Evolutionary conservation across 37 sponge, comb jelly and placozoan species (phyloP).

Genomic region (Lycopodina hypogea): DNA sequence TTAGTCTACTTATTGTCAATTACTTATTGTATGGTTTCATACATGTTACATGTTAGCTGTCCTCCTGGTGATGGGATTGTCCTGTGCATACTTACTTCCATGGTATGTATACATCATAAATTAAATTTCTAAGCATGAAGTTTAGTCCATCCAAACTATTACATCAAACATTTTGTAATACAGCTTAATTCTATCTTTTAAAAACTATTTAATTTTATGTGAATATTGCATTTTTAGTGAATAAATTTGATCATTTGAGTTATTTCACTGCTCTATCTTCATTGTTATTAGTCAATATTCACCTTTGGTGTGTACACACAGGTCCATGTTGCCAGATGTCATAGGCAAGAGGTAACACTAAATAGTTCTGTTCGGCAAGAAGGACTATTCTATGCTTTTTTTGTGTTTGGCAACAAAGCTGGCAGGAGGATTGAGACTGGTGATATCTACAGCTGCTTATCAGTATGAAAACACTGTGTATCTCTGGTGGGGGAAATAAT

Average conservation of each 20-base stretch:
- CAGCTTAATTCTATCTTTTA: no score
- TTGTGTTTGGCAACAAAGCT: slow-evolving; percentile 89
- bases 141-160: no score
- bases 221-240: no score
- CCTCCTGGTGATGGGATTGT: slow-evolving; percentile 59
- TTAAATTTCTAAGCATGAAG: background rate
- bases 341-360: slow-evolving; percentile 56
- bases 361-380: slow-evolving; percentile 66
- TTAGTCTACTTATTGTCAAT: slow-evolving; percentile 34
- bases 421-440: slow-evolving; percentile 79
- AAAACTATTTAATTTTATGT: no score
- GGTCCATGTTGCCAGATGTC: slow-evolving; percentile 97
- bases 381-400: slow-evolving; percentile 87
- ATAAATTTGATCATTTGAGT: no score
- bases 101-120: slow-evolving; percentile 61
- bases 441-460: slow-evolving; percentile 72
- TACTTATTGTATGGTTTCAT: slow-evolving; percentile 9
- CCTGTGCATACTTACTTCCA: slow-evolving; percentile 70
- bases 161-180: no score
- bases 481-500: background rate
- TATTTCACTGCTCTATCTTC: background rate
- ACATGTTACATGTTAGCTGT: slow-evolving; percentile 46
- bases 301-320: no score
- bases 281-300: no score
- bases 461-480: slow-evolving; percentile 30